Base-by-base conservation (phyloP, 2,113 vertebrate species). In the Peromyscus leucopus region DNA sequence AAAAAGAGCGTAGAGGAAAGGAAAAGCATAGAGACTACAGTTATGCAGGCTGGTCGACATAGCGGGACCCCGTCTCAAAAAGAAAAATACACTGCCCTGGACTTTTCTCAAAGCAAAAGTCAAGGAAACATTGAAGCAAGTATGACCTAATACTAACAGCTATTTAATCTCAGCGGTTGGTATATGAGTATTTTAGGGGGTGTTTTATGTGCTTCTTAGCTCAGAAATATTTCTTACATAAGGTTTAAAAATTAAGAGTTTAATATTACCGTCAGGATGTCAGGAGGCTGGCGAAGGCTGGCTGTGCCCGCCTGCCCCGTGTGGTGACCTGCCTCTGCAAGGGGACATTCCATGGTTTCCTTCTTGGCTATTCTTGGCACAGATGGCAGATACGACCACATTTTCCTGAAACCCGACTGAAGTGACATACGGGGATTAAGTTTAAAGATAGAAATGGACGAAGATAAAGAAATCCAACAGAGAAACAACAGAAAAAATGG, bases 51-150 rank as follows among this genome's bases (percentile, higher is more conserved):
- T 33, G 13, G 61, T 48, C 1, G 33, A 48, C 63, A 48, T 22
- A 36, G 61, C 42, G 48, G 69, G 63, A 33, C 59, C 24, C 59
- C 2, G 24, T 84, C 59, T 84, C 82, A 84, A 63, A 42, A 84
- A 63, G 59, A 42, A 84, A 17, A 84, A 63, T 63, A 84, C 59
- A 31, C 42, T 31, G 59, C n/a, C 59, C 82, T 84, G 75, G 94
- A 84, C 78, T 82, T 92, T 94, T 96, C 51, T 93, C 61, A 84
- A 93, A 96, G 89, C 87, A 78, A 89, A 82, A 85, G 21, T 33
- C 19, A 46, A 85, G 59, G 82, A 82, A 86, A 65, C 28, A 61
- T 21, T 76, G 33, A 91, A 69, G 57, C 57, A 94, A 91, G 92
- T 51, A 55, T 24, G 92, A 86, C 65, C 93, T 72, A 89, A 76